Percentiles rank a stretch among this genome's conserved stretches.
phyloP scores from a whole-genome alignment of 2,797 vertebrate species.

The Chaunax sp. region DNA sequence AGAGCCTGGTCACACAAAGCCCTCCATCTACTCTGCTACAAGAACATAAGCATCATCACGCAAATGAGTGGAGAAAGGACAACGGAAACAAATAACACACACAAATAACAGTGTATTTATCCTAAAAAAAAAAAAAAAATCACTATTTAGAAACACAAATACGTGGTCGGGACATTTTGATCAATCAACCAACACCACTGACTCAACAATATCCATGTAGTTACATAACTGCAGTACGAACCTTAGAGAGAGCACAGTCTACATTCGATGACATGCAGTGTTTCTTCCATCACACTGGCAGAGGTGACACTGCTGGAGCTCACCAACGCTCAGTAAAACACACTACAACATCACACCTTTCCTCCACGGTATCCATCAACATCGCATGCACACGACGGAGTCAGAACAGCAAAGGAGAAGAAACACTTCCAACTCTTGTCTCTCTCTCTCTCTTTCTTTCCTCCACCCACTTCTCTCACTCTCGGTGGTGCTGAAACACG shows the following conservation, averaged over 20 bases:
- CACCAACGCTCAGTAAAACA: constrained; percentile 25
- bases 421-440: constrained; percentile 60
- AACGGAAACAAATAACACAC: neutral
- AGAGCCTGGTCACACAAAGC: constrained; percentile 6
- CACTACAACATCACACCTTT: constrained; percentile 29
- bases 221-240: constrained; percentile 36
- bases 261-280: constrained; percentile 39
- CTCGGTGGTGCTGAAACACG: constrained; percentile 77
- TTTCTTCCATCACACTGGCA: constrained; percentile 44
- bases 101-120: neutral
- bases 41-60: constrained; percentile 3
- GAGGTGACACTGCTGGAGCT: constrained; percentile 51
- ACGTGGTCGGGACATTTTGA: neutral
- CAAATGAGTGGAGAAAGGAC: neutral
- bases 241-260: constrained; percentile 58
- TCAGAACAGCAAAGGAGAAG: constrained; percentile 34
- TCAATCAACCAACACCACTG: neutral
- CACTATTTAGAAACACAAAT: neutral
- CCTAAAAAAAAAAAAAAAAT: neutral
- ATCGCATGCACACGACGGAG: constrained; percentile 33
- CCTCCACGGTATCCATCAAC: constrained; percentile 46
- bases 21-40: neutral
- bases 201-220: neutral
- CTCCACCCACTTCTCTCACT: constrained; percentile 78
- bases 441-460: constrained; percentile 57